A percentile compares a stretch with the other conserved stretches of the same genome.
These are phyloP conservation scores for Smutsia temminckii DNA, from an alignment of 2,797 vertebrate genomes.

Conservation along the genomic window DNA sequence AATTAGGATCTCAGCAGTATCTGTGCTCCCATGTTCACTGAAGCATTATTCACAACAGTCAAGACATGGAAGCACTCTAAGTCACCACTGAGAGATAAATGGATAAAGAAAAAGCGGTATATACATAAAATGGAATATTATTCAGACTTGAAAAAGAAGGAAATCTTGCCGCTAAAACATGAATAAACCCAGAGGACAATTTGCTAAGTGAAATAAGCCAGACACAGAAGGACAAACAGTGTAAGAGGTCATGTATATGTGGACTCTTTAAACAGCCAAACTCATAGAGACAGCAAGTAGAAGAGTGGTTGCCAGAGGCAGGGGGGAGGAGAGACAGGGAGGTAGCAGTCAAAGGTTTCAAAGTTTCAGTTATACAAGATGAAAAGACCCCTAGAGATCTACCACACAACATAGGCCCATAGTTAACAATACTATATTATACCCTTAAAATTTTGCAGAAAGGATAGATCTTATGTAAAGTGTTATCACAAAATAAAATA, in stretches of 20 bases:
- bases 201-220: neutral
- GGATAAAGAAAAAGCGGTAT: neutral
- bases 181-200: neutral
- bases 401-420: neutral
- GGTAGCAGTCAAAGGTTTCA: neutral
- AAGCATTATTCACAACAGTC: neutral
- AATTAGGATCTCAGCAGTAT: neutral
- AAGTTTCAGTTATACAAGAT: neutral
- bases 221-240: neutral
- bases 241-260: neutral
- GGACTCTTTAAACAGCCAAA: neutral
- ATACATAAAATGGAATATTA: neutral
- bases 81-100: neutral
- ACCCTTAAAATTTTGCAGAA: neutral
- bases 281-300: neutral
- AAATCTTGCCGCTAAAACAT: neutral
- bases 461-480: neutral
- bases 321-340: neutral
- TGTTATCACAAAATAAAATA: neutral
- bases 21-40: neutral
- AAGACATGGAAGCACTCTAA: neutral
- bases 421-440: neutral
- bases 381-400: neutral
- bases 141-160: neutral
- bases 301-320: neutral